These are phyloP conservation scores for Mycetomoellerius zeteki DNA, from an alignment of 1,140 invertebrate species.

Conservation along the genomic window DNA sequence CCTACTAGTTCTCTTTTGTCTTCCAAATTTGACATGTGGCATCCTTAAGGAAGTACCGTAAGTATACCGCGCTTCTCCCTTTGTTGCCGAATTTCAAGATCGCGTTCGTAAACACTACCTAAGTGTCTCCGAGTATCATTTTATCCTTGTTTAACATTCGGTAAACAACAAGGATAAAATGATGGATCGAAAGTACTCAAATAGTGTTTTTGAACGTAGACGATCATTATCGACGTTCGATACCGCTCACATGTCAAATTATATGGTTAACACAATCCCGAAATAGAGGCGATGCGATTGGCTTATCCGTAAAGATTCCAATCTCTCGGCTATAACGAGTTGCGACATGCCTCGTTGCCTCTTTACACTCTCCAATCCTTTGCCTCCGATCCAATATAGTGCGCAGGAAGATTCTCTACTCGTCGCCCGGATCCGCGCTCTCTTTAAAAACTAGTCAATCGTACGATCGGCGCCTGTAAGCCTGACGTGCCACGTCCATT, in stretches of 20 bases:
- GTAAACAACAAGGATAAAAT: too few species aligned
- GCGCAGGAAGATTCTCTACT: conserved; percentile 8
- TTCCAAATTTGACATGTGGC: neutral
- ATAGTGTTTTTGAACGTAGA: too few species aligned
- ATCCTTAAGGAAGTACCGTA: neutral
- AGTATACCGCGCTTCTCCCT: neutral
- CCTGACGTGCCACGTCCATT: neutral
- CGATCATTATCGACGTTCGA: conserved; percentile 63
- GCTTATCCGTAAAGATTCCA: conserved; percentile 71
- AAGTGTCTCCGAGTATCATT: too few species aligned
- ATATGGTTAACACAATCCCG: conserved; percentile 61
- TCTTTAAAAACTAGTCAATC: conserved; percentile 70
- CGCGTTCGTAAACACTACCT: too few species aligned
- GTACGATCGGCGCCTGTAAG: conserved; percentile 68
- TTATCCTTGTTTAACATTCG: too few species aligned
- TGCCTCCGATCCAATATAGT: conserved; percentile 45
- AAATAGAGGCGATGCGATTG: conserved; percentile 50
- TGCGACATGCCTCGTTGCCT: conserved; percentile 71
- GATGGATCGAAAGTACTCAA: too few species aligned
- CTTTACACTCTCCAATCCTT: conserved; percentile 72
- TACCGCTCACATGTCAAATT: conserved; percentile 62
- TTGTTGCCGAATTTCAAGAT: conserved; percentile 23
- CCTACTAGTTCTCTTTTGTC: neutral
- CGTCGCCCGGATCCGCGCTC: conserved; percentile 4
- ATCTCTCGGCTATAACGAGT: conserved; percentile 75